Evolutionary conservation across 2,888 invertebrate species (phyloP).

Genomic region (Amblyteles armatorius): DNA sequence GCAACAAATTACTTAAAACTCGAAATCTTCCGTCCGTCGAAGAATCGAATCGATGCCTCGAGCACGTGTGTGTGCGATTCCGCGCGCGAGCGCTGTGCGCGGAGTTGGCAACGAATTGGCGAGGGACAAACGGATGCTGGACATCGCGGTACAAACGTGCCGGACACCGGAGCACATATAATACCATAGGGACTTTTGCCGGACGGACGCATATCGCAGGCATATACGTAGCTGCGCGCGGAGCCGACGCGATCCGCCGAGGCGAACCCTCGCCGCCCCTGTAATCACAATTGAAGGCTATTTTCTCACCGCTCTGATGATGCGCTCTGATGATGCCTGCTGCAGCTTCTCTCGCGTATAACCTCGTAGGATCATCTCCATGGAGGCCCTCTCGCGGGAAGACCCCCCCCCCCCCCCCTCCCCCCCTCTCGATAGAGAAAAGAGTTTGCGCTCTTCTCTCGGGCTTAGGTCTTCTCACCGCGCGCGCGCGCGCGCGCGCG

Average conservation of each 20-base stretch:
- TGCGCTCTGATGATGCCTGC: constrained; percentile 83
- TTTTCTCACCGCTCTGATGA: constrained; percentile 85
- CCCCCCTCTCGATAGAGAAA: constrained; percentile 55
- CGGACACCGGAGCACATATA: constrained; percentile 44
- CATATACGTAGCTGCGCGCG: constrained; percentile 61
- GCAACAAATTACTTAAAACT: too few species aligned
- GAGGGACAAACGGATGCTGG: constrained; percentile 65
- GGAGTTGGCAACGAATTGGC: constrained; percentile 21
- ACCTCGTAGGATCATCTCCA: constrained; percentile 81
- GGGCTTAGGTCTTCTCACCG: constrained; percentile 58
- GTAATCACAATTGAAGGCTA: constrained; percentile 85
- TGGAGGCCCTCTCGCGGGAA: constrained; percentile 67
- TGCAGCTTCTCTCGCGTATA: constrained; percentile 73
- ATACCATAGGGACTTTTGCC: constrained; percentile 47
- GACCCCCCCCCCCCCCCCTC: constrained; percentile 49
- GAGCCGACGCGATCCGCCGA: constrained; percentile 74
- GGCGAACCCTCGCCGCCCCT: constrained; percentile 83
- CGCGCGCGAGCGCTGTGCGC: constrained; percentile 21
- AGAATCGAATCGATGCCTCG: constrained; percentile 40
- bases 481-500: constrained; percentile 43
- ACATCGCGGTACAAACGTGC: constrained; percentile 38
- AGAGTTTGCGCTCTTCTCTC: constrained; percentile 56
- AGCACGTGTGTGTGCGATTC: constrained; percentile 34
- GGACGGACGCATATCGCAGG: constrained; percentile 59
- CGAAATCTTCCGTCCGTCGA: not conserved